Conservation (phyloP, 53 echinoderm and acorn worm species). For the Henricia sp. region DNA sequence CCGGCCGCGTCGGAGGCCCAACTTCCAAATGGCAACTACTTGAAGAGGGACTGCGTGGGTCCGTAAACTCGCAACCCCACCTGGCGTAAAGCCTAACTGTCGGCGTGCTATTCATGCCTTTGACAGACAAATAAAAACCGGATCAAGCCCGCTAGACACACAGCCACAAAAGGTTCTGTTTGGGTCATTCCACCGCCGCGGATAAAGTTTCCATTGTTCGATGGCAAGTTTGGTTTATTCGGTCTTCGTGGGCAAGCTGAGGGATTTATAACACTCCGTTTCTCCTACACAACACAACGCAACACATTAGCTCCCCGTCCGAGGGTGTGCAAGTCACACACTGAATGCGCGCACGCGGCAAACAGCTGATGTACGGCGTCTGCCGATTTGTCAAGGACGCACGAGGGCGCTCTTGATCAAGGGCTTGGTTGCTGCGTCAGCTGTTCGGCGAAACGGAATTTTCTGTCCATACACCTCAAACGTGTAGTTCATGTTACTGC, state of each 20-base stretch:
- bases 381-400: too few species aligned
- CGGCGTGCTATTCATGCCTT: conserved; percentile 20
- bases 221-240: conserved; percentile 48
- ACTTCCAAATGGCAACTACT: neutral
- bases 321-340: conserved; percentile 23
- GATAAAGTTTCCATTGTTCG: conserved; percentile 50
- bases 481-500: too few species aligned
- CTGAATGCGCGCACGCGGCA: neutral
- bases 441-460: too few species aligned
- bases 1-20: neutral
- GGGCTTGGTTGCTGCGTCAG: too few species aligned
- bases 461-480: too few species aligned
- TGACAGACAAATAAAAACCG: neutral
- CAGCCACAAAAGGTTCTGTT: conserved; percentile 47
- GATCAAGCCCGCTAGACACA: conserved; percentile 34
- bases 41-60: neutral
- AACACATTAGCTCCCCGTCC: too few species aligned
- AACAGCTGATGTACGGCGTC: neutral
- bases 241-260: conserved; percentile 39
- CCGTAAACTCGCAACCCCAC: neutral
- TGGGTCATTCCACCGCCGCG: conserved; percentile 39
- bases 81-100: conserved; percentile 12
- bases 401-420: too few species aligned
- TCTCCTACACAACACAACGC: too few species aligned
- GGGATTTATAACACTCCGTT: conserved; percentile 20